These are phyloP conservation scores for Lateolabrax maculatus DNA, from an alignment of 2,797 vertebrate species.

Conservation along the genomic window DNA sequence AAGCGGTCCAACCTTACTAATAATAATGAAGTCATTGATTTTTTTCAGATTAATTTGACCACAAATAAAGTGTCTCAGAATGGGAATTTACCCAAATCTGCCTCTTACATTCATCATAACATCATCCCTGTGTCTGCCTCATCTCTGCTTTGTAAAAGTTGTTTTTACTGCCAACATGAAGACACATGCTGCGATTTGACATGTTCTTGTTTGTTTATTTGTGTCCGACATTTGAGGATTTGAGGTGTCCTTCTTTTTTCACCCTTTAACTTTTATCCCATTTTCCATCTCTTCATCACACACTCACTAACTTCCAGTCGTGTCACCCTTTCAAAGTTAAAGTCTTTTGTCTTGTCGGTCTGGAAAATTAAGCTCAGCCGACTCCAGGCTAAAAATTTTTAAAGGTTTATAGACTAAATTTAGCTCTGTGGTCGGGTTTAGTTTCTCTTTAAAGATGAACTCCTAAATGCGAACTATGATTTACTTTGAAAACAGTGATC, in stretches of 20 bases:
- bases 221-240: background rate
- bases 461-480: background rate
- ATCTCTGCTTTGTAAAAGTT: background rate
- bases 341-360: conserved; percentile 3
- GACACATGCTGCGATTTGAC: background rate
- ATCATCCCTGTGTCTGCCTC: background rate
- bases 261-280: conserved; percentile 20
- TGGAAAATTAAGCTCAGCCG: background rate
- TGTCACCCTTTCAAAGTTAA: conserved; percentile 6
- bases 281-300: conserved; percentile 20
- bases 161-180: background rate
- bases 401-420: background rate
- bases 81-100: conserved; percentile 40
- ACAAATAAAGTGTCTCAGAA: background rate
- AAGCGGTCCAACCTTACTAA: too few species aligned
- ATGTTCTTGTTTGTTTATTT: conserved; percentile 12
- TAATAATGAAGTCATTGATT: background rate
- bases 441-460: background rate
- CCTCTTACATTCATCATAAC: conserved; percentile 19
- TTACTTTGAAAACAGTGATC: background rate
- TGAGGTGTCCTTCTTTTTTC: conserved; percentile 15
- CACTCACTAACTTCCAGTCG: background rate
- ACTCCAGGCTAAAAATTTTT: background rate
- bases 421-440: background rate
- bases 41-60: background rate